phyloP scores from a whole-genome alignment of 2,888 invertebrate genomes.

The Chalcis sispes region DNA sequence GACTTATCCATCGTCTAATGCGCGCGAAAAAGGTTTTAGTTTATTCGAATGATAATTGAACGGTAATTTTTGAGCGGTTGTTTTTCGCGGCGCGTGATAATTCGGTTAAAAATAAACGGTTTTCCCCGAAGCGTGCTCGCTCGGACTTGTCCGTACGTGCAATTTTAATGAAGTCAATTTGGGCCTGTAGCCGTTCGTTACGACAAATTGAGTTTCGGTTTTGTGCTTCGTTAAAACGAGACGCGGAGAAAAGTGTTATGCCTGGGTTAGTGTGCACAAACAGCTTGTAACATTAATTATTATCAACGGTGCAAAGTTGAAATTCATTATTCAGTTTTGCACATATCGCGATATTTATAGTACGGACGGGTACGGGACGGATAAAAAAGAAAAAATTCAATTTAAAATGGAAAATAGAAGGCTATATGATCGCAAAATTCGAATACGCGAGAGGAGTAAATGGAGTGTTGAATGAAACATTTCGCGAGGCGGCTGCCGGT shows the following conservation, averaged over 20 bases:
- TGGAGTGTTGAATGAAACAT: constrained; percentile 39
- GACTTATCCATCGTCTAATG: too few relatives aligned
- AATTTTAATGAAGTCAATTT: constrained; percentile 12
- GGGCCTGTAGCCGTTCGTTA: constrained; percentile 5
- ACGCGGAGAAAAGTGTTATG: not conserved
- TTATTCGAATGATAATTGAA: not conserved
- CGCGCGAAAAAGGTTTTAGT: too few relatives aligned
- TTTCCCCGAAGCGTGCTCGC: not conserved
- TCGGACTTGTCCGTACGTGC: not conserved
- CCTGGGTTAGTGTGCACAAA: not conserved
- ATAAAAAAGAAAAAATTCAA: constrained; percentile 5
- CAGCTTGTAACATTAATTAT: not conserved
- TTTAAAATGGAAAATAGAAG: not conserved
- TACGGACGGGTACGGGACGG: not conserved
- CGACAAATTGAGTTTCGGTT: constrained; percentile 26
- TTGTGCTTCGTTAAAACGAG: not conserved
- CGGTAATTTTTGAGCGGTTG: not conserved
- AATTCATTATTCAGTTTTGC: not conserved
- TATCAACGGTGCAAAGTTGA: not conserved
- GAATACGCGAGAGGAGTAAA: constrained; percentile 8
- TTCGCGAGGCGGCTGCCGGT: not conserved
- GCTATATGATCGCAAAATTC: too few relatives aligned
- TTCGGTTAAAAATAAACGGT: constrained; percentile 1
- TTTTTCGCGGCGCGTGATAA: not conserved
- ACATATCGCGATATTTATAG: not conserved